A percentile compares a stretch with the other conserved stretches of the same genome.
Evolutionary conservation across 2,888 invertebrate species (phyloP).

Genomic region (Ophonus ardosiacus): DNA sequence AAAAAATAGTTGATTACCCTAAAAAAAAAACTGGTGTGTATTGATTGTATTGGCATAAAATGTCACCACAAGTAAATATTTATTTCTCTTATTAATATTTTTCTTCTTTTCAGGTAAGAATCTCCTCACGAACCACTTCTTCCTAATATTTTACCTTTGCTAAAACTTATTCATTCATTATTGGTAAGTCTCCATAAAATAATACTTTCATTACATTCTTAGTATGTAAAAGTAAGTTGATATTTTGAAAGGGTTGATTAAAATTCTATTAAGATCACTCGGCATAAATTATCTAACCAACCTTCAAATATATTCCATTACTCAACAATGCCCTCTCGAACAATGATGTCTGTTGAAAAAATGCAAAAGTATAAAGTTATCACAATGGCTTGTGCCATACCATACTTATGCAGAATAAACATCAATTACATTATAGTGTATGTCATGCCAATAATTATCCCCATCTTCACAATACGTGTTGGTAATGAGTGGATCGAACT

Average conservation of each 20-base stretch:
- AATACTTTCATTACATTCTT: too few species aligned
- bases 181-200: too few species aligned
- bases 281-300: constrained; percentile 32
- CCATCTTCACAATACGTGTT: constrained; percentile 40
- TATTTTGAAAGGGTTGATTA: constrained; percentile 9
- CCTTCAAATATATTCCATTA: constrained; percentile 43
- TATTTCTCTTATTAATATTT: background rate
- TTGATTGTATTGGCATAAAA: background rate
- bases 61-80: background rate
- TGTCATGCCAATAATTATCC: constrained; percentile 30
- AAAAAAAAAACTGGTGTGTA: background rate
- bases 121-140: background rate
- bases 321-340: constrained; percentile 19
- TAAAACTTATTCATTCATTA: too few species aligned
- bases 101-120: background rate
- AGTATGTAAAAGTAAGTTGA: background rate
- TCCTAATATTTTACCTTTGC: background rate
- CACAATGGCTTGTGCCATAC: constrained; percentile 6
- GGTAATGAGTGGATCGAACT: background rate
- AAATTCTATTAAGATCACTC: constrained; percentile 19
- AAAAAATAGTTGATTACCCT: too few species aligned
- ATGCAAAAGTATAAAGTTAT: constrained; percentile 23
- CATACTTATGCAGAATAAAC: constrained; percentile 33
- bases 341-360: constrained; percentile 33
- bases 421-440: constrained; percentile 45